These are phyloP conservation scores for Lithophane socia DNA, from an alignment of 2,888 invertebrate genomes.

Conservation along the genomic window DNA sequence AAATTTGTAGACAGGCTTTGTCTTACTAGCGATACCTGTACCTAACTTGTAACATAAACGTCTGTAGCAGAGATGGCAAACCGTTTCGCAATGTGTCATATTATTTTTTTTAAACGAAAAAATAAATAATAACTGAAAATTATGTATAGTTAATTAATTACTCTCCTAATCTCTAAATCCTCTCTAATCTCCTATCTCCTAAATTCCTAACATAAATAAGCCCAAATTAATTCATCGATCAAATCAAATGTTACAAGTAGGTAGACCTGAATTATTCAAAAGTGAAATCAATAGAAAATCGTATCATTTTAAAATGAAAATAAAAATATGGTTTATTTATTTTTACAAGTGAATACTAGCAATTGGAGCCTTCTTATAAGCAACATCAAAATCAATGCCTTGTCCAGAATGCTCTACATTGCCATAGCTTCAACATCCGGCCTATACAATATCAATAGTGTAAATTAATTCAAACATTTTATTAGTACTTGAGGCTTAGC, in stretches of 20 bases:
- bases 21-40: background rate
- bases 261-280: no score
- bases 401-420: background rate
- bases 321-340: no score
- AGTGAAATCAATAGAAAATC: background rate
- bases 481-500: constrained; percentile 20
- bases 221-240: no score
- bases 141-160: no score
- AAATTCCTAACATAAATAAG: no score
- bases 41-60: background rate
- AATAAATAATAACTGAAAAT: no score
- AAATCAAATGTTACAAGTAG: no score
- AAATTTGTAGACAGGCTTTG: constrained; percentile 32
- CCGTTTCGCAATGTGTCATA: background rate
- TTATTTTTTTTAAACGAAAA: no score
- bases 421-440: background rate
- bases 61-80: background rate
- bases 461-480: constrained; percentile 29
- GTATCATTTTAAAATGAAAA: background rate
- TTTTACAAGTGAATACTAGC: no score
- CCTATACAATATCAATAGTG: background rate
- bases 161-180: no score
- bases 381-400: background rate
- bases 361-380: no score
- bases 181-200: no score